Conservation (phyloP, 1,140 invertebrate species). For the Portunus trituberculatus region DNA sequence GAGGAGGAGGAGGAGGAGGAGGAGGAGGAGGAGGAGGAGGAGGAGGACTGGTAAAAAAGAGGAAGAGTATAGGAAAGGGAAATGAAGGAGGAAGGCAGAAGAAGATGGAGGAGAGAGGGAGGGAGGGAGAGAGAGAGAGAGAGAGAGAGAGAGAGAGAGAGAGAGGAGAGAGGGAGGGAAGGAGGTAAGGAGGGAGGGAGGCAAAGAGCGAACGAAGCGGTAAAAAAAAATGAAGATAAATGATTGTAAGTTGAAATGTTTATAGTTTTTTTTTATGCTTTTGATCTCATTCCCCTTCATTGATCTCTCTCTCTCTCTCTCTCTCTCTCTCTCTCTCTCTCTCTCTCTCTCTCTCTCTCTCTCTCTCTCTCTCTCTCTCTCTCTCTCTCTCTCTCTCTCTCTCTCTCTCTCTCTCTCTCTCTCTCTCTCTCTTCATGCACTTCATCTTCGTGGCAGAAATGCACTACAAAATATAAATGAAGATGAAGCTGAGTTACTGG, state of each 20-base stretch:
- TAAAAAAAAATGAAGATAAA: background rate
- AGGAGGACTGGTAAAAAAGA: background rate
- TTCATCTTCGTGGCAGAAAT: background rate
- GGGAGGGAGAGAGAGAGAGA: too few relatives aligned
- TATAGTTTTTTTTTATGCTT: too few relatives aligned
- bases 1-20: background rate
- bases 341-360: background rate
- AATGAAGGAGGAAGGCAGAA: too few relatives aligned
- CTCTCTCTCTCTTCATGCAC: background rate
- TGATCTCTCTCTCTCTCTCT: background rate
- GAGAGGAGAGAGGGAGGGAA: too few relatives aligned
- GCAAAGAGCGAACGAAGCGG: background rate
- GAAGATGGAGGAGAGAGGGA: too few relatives aligned
- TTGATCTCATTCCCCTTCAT: too few relatives aligned
- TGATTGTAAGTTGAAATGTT: background rate
- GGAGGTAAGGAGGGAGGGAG: background rate
- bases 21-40: background rate
- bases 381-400: constrained; percentile 7
- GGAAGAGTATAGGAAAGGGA: too few relatives aligned
- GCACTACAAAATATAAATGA: background rate
- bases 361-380: background rate
- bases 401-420: constrained; percentile 46
- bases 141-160: too few relatives aligned
- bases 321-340: background rate
- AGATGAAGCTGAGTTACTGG: background rate